Evolutionary conservation across 2,797 vertebrate species (phyloP).

Genomic region (Emydoidea blandingii): DNA sequence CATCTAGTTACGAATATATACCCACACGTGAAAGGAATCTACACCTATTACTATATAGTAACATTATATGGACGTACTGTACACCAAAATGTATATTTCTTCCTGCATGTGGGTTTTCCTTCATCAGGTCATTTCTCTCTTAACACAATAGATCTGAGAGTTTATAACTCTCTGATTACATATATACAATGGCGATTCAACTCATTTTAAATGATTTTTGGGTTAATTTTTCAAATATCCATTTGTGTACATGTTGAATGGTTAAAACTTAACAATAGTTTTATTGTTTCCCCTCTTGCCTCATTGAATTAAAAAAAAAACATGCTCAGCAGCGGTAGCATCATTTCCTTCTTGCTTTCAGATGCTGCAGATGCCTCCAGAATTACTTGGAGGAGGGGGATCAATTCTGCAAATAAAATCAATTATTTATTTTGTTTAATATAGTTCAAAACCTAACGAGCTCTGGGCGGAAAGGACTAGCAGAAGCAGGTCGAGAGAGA

Average conservation of each 20-base stretch:
- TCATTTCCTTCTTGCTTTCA: neutral
- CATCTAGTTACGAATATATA: neutral
- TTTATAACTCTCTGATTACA: neutral
- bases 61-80: neutral
- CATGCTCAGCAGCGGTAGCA: neutral
- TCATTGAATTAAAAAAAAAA: neutral
- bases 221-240: neutral
- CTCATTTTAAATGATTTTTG: neutral
- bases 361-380: neutral
- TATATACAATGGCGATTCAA: neutral
- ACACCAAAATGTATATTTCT: neutral
- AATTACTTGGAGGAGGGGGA: conserved; percentile 29
- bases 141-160: neutral
- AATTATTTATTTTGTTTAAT: conserved; percentile 72
- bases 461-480: neutral
- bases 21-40: neutral
- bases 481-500: neutral
- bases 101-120: neutral
- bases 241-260: neutral
- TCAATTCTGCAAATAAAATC: conserved; percentile 70
- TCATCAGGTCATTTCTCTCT: neutral
- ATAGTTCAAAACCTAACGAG: conserved; percentile 31
- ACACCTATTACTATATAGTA: neutral
- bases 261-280: neutral
- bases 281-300: neutral